phyloP scores from a whole-genome alignment of 2,888 invertebrate species.

The Drosophila testacea region DNA sequence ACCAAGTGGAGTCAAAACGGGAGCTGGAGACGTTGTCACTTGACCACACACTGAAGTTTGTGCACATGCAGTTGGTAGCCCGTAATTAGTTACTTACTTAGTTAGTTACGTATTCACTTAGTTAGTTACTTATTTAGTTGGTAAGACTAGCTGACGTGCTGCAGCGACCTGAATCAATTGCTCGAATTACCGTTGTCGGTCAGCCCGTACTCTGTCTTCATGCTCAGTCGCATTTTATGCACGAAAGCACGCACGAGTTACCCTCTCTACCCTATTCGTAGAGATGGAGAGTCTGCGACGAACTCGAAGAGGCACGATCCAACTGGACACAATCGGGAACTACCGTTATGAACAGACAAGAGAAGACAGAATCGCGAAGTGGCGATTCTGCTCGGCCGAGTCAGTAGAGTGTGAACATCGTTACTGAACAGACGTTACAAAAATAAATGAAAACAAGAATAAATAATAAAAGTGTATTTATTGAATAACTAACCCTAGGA shows the following conservation, averaged over 20 bases:
- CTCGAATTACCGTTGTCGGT: slow-evolving; percentile 50
- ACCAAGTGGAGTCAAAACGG: slow-evolving; percentile 10
- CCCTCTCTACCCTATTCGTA: too few species aligned
- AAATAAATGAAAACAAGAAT: too few species aligned
- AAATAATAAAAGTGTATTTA: too few species aligned
- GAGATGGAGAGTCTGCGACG: too few species aligned
- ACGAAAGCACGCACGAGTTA: slow-evolving; percentile 34
- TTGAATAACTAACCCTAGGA: too few species aligned
- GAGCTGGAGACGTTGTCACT: slow-evolving; percentile 29
- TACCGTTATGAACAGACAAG: too few species aligned
- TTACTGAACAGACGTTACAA: too few species aligned
- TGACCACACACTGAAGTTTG: slow-evolving; percentile 28
- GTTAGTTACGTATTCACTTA: slow-evolving; percentile 12
- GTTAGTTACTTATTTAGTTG: slow-evolving; percentile 10
- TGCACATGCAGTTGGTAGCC: slow-evolving; percentile 34
- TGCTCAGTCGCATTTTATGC: slow-evolving; percentile 53
- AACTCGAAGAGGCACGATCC: too few species aligned
- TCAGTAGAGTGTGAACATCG: too few species aligned
- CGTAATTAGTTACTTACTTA: slow-evolving; percentile 53
- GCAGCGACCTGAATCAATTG: slow-evolving; percentile 66
- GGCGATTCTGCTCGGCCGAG: too few species aligned
- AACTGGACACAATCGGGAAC: too few species aligned
- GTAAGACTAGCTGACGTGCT: slow-evolving; percentile 28
- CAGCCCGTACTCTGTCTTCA: slow-evolving; percentile 36
- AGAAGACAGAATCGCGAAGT: too few species aligned